Evolutionary conservation across 2,888 invertebrate species (phyloP).

Genomic region (Belgica antarctica): DNA sequence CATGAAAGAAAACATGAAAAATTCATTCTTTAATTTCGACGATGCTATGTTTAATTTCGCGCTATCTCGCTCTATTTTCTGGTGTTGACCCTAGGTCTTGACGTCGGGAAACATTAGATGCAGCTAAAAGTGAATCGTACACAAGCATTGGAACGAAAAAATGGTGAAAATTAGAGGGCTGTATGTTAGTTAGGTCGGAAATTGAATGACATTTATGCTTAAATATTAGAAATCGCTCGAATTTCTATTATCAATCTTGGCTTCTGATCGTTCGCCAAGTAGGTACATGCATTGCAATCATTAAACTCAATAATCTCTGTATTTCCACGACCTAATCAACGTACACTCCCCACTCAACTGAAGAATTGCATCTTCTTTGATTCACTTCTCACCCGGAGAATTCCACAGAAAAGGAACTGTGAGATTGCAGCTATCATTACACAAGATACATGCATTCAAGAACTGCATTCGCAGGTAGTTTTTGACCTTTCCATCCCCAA

Average conservation of each 20-base stretch:
- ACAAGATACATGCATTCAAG: background rate
- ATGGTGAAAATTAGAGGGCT: background rate
- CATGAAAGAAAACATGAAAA: conserved; percentile 13
- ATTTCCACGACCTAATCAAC: too few relatives aligned
- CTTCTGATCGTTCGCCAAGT: too few relatives aligned
- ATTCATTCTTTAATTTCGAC: conserved; percentile 40
- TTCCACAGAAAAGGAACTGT: conserved; percentile 1
- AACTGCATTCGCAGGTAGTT: conserved; percentile 18
- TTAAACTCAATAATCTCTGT: too few relatives aligned
- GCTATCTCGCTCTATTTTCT: conserved; percentile 21
- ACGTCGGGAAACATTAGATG: conserved; percentile 31
- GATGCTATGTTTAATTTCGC: background rate
- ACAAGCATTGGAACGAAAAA: conserved; percentile 22
- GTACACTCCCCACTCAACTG: too few relatives aligned
- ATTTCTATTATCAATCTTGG: too few relatives aligned
- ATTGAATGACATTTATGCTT: too few relatives aligned
- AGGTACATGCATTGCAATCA: too few relatives aligned
- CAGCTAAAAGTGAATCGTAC: background rate
- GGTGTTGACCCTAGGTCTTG: background rate
- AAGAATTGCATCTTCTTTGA: background rate
- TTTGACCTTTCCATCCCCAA: background rate
- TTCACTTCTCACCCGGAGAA: conserved; percentile 12
- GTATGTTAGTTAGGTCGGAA: too few relatives aligned
- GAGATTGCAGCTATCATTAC: conserved; percentile 31
- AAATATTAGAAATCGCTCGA: too few relatives aligned